Conservation (phyloP, 2,797 vertebrate species). For the Oryzias sinensis region DNA sequence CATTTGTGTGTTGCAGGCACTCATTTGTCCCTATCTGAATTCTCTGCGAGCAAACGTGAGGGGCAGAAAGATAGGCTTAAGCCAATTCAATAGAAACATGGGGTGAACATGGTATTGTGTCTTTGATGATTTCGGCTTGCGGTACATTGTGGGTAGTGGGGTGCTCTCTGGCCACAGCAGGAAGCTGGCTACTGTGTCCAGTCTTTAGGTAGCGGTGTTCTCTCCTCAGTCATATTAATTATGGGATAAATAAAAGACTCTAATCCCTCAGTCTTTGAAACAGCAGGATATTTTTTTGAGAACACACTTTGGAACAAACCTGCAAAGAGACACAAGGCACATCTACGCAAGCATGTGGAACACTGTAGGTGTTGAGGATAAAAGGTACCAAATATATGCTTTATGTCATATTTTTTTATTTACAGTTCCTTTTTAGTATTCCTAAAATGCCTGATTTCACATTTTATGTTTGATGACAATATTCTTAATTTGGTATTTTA, state of each 20-base stretch:
- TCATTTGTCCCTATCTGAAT: conserved; percentile 53
- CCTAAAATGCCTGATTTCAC: conserved; percentile 75
- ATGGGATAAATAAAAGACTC: conserved; percentile 87
- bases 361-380: conserved; percentile 28
- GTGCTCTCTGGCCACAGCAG: conserved; percentile 83
- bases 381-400: conserved; percentile 36
- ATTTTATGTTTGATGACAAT: conserved; percentile 74
- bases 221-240: conserved; percentile 95
- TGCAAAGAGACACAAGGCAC: conserved; percentile 14
- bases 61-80: conserved; percentile 52
- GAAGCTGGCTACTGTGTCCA: conserved; percentile 82
- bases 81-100: conserved; percentile 71
- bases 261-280: conserved; percentile 96
- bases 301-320: conserved; percentile 85
- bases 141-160: conserved; percentile 82
- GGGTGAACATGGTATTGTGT: conserved; percentile 71
- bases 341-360: conserved; percentile 15
- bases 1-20: conserved; percentile 51
- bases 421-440: conserved; percentile 45
- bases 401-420: conserved; percentile 24
- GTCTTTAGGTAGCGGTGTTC: conserved; percentile 88
- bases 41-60: conserved; percentile 38
- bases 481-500: conserved; percentile 75
- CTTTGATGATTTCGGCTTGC: conserved; percentile 70
- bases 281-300: conserved; percentile 88